phyloP scores from a whole-genome alignment of 1,140 invertebrate species.

The Theocolax elegans region DNA sequence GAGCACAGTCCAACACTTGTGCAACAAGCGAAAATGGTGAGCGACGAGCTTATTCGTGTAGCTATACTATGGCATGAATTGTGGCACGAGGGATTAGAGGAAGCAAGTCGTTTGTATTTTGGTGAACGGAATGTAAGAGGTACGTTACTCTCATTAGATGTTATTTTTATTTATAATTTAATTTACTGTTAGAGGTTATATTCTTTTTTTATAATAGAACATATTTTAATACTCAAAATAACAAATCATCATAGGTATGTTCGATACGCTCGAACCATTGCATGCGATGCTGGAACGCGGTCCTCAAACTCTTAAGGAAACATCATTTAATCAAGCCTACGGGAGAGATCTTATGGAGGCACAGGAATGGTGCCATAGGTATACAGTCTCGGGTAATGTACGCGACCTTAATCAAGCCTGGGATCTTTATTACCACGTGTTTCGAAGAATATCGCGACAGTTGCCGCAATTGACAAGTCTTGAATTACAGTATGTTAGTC shows the following conservation, averaged over 20 bases:
- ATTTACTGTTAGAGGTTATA: no score
- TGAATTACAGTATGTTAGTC: constrained; percentile 96
- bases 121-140: constrained; percentile 93
- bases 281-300: constrained; percentile 94
- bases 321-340: constrained; percentile 96
- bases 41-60: constrained; percentile 96
- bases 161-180: no score
- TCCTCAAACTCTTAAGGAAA: constrained; percentile 96
- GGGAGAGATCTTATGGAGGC: constrained; percentile 94
- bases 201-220: background rate
- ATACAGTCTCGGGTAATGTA: constrained; percentile 85
- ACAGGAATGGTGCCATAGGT: constrained; percentile 92
- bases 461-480: constrained; percentile 88
- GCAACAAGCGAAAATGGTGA: constrained; percentile 92
- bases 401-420: constrained; percentile 97
- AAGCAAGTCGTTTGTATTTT: constrained; percentile 95
- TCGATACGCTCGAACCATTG: constrained; percentile 92
- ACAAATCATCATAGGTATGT: constrained; percentile 90
- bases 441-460: constrained; percentile 93
- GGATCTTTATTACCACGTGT: constrained; percentile 99
- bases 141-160: constrained; percentile 71
- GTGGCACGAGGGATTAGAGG: constrained; percentile 98
- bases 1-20: constrained; percentile 93
- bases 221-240: no score
- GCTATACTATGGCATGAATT: constrained; percentile 99